phyloP scores from a whole-genome alignment of 2,888 invertebrate genomes.

The Cheilosia variabilis region DNA sequence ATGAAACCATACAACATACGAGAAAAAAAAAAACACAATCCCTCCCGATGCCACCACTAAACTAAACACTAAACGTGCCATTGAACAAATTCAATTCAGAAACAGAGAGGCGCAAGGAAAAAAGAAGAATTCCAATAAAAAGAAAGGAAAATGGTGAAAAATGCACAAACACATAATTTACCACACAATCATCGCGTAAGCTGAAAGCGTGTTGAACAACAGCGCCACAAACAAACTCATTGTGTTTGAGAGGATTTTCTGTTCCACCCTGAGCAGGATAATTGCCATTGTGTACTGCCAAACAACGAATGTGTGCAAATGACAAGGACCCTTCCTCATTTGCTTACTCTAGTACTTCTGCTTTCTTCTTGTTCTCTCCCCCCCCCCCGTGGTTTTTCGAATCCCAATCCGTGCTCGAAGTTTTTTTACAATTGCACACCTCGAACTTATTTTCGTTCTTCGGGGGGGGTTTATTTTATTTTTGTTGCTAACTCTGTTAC shows the following conservation, averaged over 20 bases:
- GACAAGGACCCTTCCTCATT: conserved; percentile 47
- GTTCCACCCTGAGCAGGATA: conserved; percentile 21
- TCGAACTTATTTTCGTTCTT: conserved; percentile 28
- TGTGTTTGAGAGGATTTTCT: conserved; percentile 30
- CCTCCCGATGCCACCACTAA: conserved; percentile 33
- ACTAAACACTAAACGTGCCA: conserved; percentile 50
- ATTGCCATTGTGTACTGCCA: conserved; percentile 43
- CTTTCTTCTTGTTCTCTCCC: neutral
- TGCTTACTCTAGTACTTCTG: neutral
- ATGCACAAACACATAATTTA: conserved; percentile 45
- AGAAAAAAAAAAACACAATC: conserved; percentile 16
- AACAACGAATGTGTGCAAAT: conserved; percentile 38
- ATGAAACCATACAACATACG: conserved; percentile 64
- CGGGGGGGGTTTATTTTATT: neutral
- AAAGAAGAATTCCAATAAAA: neutral
- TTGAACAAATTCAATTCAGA: conserved; percentile 58
- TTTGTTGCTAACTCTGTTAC: conserved; percentile 51
- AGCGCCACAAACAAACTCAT: conserved; percentile 31
- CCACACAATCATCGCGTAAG: conserved; percentile 42
- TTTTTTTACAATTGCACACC: conserved; percentile 40
- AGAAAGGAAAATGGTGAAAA: conserved; percentile 11
- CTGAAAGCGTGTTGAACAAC: conserved; percentile 32
- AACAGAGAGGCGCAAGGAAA: conserved; percentile 4
- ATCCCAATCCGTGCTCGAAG: conserved; percentile 44
- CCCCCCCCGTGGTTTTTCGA: neutral